Conservation (phyloP, 1,140 invertebrate species). For the Apis florea region DNA sequence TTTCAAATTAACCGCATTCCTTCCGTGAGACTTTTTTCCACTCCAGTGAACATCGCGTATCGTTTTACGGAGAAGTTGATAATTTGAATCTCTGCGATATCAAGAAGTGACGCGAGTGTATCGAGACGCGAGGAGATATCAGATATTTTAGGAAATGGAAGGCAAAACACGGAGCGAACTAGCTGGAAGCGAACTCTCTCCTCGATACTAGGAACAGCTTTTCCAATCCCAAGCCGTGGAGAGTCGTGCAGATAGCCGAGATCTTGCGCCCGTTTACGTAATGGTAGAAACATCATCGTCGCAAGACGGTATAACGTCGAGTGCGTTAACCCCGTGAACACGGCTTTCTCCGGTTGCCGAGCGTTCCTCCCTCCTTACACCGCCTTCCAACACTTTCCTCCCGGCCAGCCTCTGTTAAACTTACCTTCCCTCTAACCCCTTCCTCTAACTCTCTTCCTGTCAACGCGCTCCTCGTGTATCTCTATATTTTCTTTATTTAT, state of each 20-base stretch:
- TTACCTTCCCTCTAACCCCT: conserved; percentile 50
- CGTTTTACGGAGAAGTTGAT: no score
- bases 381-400: conserved; percentile 44
- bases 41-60: no score
- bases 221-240: conserved; percentile 32
- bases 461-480: background rate
- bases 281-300: conserved; percentile 77
- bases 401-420: conserved; percentile 49
- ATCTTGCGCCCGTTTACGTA: conserved; percentile 73
- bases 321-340: conserved; percentile 73
- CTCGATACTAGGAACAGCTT: conserved; percentile 31
- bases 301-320: conserved; percentile 68
- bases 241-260: conserved; percentile 35
- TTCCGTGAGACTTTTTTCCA: no score
- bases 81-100: no score
- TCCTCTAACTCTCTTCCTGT: background rate
- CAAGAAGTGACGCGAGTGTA: no score
- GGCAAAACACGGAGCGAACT: background rate
- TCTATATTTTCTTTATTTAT: background rate
- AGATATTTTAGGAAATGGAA: conserved; percentile 31
- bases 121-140: background rate
- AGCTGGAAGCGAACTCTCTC: conserved; percentile 26
- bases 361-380: conserved; percentile 47
- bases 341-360: conserved; percentile 72
- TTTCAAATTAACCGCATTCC: no score